Conservation (phyloP, 2,113 vertebrate genomes). For the Emydocephalus ijimae region DNA sequence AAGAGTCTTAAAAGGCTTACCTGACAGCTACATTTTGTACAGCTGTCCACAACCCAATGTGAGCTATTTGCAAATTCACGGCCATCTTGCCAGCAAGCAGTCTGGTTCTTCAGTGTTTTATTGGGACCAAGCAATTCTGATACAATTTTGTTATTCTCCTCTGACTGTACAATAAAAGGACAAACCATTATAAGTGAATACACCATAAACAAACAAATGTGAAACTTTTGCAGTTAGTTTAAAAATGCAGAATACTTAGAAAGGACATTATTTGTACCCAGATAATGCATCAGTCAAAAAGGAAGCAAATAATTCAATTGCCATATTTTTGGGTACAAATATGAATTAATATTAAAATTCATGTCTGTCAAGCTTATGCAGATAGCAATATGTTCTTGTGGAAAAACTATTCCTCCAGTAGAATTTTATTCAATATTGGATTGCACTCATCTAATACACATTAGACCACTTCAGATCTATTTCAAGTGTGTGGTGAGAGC, state of each 20-base stretch:
- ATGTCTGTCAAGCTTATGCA: background rate
- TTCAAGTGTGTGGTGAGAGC: constrained; percentile 6
- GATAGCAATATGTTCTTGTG: background rate
- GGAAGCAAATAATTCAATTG: constrained; percentile 12
- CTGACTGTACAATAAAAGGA: constrained; percentile 73
- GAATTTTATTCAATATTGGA: background rate
- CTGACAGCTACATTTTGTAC: constrained; percentile 93
- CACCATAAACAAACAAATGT: background rate
- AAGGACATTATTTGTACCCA: background rate
- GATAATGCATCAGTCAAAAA: background rate
- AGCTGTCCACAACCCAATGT: constrained; percentile 97
- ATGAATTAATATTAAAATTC: background rate
- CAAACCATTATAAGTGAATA: background rate
- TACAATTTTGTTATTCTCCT: constrained; percentile 88
- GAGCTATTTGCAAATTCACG: constrained; percentile 90
- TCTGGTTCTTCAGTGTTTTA: constrained; percentile 81
- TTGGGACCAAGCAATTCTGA: constrained; percentile 86
- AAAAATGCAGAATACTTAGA: background rate
- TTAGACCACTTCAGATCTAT: background rate
- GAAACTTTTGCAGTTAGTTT: background rate
- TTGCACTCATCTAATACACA: background rate
- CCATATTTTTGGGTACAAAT: background rate
- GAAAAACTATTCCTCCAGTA: background rate
- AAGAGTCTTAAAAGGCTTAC: constrained; percentile 62
- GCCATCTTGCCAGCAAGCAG: constrained; percentile 95